These are phyloP conservation scores for Tachysurus vachellii DNA, from an alignment of 2,113 vertebrate genomes.

Conservation along the genomic window DNA sequence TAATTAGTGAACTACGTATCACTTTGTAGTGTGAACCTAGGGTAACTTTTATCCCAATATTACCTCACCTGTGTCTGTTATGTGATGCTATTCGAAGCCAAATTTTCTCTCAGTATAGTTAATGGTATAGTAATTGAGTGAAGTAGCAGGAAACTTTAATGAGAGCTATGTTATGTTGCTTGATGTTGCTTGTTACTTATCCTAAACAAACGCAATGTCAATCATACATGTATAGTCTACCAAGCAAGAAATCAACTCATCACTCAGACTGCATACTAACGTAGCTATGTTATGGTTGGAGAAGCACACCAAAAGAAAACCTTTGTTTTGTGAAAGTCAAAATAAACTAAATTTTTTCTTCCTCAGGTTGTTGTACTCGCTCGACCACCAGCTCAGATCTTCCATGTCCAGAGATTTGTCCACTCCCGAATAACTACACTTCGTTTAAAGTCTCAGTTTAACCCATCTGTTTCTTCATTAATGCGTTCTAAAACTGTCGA, in stretches of 20 bases:
- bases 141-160: neutral
- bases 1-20: neutral
- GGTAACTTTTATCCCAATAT: neutral
- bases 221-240: neutral
- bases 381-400: neutral
- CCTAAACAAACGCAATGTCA: neutral
- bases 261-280: neutral
- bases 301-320: neutral
- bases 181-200: neutral
- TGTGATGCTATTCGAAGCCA: no score
- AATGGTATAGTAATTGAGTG: neutral
- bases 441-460: neutral
- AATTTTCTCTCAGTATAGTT: neutral
- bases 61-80: neutral
- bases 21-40: no score
- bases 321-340: neutral
- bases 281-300: neutral
- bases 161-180: neutral
- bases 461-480: slow-evolving; percentile 13
- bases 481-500: neutral
- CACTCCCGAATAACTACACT: neutral
- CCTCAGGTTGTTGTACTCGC: no score
- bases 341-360: neutral
- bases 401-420: neutral
- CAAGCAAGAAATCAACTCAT: neutral